Base-by-base conservation (phyloP, 2,113 vertebrate genomes). In the Dendropsophus ebraccatus region DNA sequence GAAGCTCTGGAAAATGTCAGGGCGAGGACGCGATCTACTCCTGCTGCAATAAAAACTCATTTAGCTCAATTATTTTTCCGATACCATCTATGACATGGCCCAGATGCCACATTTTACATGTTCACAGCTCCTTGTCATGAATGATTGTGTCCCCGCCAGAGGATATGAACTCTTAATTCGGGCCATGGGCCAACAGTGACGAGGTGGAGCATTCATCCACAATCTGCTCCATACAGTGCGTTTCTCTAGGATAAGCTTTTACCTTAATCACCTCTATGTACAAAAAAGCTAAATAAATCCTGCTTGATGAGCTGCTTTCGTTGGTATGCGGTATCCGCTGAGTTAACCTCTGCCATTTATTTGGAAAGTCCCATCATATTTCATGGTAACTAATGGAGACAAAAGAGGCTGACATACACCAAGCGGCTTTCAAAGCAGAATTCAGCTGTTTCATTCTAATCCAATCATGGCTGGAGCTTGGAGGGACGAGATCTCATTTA, bases 391-490 rank as follows among this genome's bases (percentile, higher is more conserved):
- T 80, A 80, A 81, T 81, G 65, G 37, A 81, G 49, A 81, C 76
- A 86, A 81, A 73, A 86, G 19, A 72, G 25, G 32, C 52, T 65
- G 73, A 78, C 58, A 69, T 78, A 12, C 47, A 49, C 23, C 60
- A 56, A 79, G 84, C 75, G 49, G 60, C 60, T 70, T 84, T 78
- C 58, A 85, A 79, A 86, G 84, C 77, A 47, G 14, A 60, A 60
- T 81, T 76, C 56, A 67, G 23, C 25, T 79, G 60, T 69, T 79
- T 86, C 37, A 80, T 79, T 67, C 76, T 85, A 85, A 79, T 86
- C 50, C 50, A 80, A 86, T 49, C 77, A 73, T 47, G 28, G 50
- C 45, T 23, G 52, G 62, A 70, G 75, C 45, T 85, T n/a, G 30
- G 47, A n/a, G 41, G 47, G 49, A 12, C n/a, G 47, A 49, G 32